Evolutionary conservation across 2,113 vertebrate species (phyloP).

Genomic region (Semnornis frantzii): DNA sequence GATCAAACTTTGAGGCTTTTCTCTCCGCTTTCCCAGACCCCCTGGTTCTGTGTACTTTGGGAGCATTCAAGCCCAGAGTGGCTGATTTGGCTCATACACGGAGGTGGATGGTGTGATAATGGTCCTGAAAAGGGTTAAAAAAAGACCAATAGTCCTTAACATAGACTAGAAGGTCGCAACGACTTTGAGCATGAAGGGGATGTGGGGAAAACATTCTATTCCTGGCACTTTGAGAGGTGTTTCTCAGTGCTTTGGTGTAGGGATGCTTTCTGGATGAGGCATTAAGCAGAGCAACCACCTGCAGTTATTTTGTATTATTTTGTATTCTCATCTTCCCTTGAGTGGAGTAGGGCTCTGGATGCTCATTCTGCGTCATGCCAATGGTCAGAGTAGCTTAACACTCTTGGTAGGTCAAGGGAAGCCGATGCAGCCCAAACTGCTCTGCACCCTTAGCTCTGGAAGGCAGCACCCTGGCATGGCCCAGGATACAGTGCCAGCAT

Average conservation of each 20-base stretch:
- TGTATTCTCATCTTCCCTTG: neutral
- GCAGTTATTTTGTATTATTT: neutral
- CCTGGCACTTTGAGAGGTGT: neutral
- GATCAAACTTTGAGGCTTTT: neutral
- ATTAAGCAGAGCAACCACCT: neutral
- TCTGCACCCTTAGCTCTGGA: neutral
- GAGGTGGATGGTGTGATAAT: neutral
- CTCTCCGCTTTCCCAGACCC: neutral
- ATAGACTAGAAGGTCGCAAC: neutral
- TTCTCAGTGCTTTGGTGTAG: neutral
- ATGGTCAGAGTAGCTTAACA: neutral
- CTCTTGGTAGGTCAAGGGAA: neutral
- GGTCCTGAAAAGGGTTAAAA: neutral
- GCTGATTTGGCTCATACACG: fast-evolving
- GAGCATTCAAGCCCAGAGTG: neutral
- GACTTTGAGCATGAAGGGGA: neutral
- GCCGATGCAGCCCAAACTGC: neutral
- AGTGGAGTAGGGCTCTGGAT: neutral
- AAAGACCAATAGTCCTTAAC: neutral
- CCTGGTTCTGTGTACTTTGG: neutral
- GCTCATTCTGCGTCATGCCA: fast-evolving
- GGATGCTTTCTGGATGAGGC: neutral
- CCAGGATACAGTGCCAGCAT: neutral
- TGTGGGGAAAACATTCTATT: neutral
- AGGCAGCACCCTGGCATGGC: neutral